Base-by-base conservation (phyloP, 1,140 invertebrate species). In the Prorops nasuta region DNA sequence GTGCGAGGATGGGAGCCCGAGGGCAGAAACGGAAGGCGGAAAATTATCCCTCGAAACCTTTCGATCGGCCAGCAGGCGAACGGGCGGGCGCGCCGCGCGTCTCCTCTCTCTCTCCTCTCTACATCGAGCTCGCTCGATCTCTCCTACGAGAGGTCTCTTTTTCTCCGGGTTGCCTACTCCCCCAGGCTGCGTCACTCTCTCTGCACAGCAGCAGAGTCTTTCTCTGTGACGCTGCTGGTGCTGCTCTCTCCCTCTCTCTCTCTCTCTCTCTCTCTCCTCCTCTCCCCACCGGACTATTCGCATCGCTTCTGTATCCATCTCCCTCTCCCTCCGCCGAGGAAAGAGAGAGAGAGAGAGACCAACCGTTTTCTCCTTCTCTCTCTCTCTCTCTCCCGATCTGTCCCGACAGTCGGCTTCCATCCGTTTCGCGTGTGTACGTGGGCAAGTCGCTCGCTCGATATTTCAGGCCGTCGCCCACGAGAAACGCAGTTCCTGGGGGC, bases 361-460 rank as follows among this genome's bases (percentile, higher is more conserved):
- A 32, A 22, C 43, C 49, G 15, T 19, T 17, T 38, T 16, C 36
- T 38, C 36, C 19, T 12, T 19, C 18, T 38, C 18, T 17, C 36
- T 38, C 3, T 17, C 4, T 38, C 36, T 38, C 36, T 17, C 9
- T 38, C 36, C 10, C 24, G 4, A 4, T 28, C 24, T 28, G 38
- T 39, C 42, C 48, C 49, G 56, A 51, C 47, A 54, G 53, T 49
- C 52, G 58, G 55, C 55, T 65, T 61, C 52, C 63, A 63, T 58
- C 58, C 58, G 60, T 58, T 60, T 56, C 54, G 52, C 50, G 58
- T 56, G 53, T 49, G 53, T 63, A 54, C 54, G 55, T 55, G 48
- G 58, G 47, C 58, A 60, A 20, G 32, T 61, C 55, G 61, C n/a
- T n/a, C 63, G 63, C 63, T 65, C 63, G 60, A 65, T 65, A 65